Percentiles rank a stretch among this genome's conserved stretches.
Conservation (phyloP, 2,888 invertebrate species). For the Ophion obscuratus region DNA sequence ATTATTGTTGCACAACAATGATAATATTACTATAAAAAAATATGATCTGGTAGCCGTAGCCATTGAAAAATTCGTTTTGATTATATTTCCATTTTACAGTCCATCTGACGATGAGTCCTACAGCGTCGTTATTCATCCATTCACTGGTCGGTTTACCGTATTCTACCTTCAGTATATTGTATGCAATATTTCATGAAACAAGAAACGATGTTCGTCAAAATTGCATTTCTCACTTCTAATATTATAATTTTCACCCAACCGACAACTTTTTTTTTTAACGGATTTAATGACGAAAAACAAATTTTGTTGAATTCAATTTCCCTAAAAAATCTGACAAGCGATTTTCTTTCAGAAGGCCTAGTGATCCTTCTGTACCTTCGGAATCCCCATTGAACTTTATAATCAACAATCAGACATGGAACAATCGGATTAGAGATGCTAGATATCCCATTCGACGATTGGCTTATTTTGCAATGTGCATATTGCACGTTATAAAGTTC, state of each 20-base stretch:
- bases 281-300: no score
- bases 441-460: slow-evolving; percentile 20
- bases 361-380: not conserved
- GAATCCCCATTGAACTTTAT: slow-evolving; percentile 16
- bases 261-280: no score
- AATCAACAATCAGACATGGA: slow-evolving; percentile 14
- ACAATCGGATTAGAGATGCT: slow-evolving; percentile 1
- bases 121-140: no score
- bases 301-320: not conserved
- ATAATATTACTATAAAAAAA: no score
- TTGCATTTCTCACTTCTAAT: not conserved
- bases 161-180: not conserved
- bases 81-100: no score
- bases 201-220: not conserved
- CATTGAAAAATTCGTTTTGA: no score
- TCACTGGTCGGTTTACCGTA: no score
- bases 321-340: not conserved
- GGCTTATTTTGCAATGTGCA: slow-evolving; percentile 3
- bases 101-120: no score
- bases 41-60: no score
- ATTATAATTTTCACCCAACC: not conserved
- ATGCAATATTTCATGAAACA: not conserved
- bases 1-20: no score
- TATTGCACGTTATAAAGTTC: slow-evolving; percentile 28
- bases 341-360: not conserved